phyloP scores from a whole-genome alignment of 2,113 vertebrate species.

The Puntigrus tetrazona region DNA sequence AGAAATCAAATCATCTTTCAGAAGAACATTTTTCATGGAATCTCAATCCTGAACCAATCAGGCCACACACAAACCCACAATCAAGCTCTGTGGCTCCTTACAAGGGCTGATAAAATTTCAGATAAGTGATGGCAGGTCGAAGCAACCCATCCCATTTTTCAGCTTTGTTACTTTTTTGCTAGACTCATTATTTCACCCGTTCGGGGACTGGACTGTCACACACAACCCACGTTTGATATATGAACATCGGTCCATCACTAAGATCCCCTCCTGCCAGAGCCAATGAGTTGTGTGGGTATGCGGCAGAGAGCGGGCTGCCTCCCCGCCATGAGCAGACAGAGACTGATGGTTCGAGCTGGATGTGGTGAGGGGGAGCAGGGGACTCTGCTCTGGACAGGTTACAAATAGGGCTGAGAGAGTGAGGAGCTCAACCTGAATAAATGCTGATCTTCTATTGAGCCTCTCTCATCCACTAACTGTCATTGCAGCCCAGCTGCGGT shows the following conservation, averaged over 20 bases:
- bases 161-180: conserved; percentile 72
- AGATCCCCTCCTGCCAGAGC: conserved; percentile 72
- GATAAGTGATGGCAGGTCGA: conserved; percentile 50
- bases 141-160: conserved; percentile 72
- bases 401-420: conserved; percentile 78
- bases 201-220: conserved; percentile 74
- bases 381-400: conserved; percentile 77
- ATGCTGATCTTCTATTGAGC: conserved; percentile 73
- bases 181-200: conserved; percentile 78
- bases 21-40: conserved; percentile 33
- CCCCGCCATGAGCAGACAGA: conserved; percentile 73
- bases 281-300: conserved; percentile 67
- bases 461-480: conserved; percentile 73
- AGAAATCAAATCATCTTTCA: conserved; percentile 38
- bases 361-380: conserved; percentile 72
- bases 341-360: conserved; percentile 73
- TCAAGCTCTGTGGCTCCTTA: not conserved
- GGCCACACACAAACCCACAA: conserved; percentile 31
- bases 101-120: conserved; percentile 39
- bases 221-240: conserved; percentile 74
- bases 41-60: conserved; percentile 37
- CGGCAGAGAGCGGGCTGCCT: conserved; percentile 45
- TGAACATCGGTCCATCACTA: conserved; percentile 77
- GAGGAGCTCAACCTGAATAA: conserved; percentile 73
- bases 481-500: conserved; percentile 64